Evolutionary conservation across 2,113 vertebrate species (phyloP), one percentile per base, ranked within the genome.

Genomic region (Harpagus bidentatus): DNA sequence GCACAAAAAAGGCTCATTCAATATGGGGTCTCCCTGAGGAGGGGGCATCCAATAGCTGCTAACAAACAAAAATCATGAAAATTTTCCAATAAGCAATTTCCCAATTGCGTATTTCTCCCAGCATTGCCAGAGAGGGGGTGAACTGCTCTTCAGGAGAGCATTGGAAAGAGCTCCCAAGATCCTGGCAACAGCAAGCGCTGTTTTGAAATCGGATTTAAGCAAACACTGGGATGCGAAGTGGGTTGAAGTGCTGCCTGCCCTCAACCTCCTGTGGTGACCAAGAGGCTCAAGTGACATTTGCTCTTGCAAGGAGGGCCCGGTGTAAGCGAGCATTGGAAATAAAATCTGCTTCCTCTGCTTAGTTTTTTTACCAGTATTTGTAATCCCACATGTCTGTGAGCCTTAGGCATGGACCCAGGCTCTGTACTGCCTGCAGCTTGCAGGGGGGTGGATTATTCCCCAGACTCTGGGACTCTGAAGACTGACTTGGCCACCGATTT

Each of bases 231-330:
- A 17, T 66, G 59, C 5, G 1, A 26, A 66, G 88, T n/a, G 29
- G 38, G n/a, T 53, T 62, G n/a, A 82, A 95, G 82, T 52, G 67
- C 82, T 82, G 67, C 82, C 65, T 85, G 34, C 43, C 36, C 28
- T 45, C 19, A 77, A 10, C 53, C 40, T 71, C 67, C 66, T 13
- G 6, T 20, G n/a, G 32, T 85, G 58, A 69, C 36, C 62, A 38
- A 31, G 78, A 82, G 63, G n/a, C 83, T 84, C 65, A 47, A 79
- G 9, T 42, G 76, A 58, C 31, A 31, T 65, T 73, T 34, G 67
- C 67, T 69, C 26, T 42, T 81, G 32, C 0, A 2, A 67, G 72
- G 59, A 71, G 82, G 21, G 15, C 36, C 34, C 0, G 0, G 4
- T 61, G n/a, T 32, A 38, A 67, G 55, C n/a, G 43, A 71, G 69